Conservation (phyloP, 1,140 invertebrate species). For the Danaus plexippus region DNA sequence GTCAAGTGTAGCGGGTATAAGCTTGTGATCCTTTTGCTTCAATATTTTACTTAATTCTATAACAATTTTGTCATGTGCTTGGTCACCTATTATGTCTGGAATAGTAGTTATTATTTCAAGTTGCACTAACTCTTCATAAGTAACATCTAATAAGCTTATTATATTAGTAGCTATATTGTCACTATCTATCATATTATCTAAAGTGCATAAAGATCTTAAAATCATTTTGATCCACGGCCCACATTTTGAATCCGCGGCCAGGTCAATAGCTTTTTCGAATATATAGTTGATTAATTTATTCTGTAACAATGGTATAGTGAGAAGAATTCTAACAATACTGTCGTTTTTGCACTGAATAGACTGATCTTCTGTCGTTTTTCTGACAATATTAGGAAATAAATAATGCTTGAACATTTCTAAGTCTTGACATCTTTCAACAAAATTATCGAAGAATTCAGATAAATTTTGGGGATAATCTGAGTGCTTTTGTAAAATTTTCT, state of each 20-base stretch:
- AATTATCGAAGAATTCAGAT: conserved; percentile 42
- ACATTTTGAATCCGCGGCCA: conserved; percentile 47
- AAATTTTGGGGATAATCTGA: conserved; percentile 59
- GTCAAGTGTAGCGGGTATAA: conserved; percentile 62
- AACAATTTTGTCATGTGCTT: conserved; percentile 57
- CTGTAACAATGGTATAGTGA: conserved; percentile 55
- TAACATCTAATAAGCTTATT: conserved; percentile 57
- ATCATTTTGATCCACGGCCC: conserved; percentile 57
- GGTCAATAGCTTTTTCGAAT: conserved; percentile 55
- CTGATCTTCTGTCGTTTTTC: conserved; percentile 29
- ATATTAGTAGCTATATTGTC: conserved; percentile 51
- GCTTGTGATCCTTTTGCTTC: conserved; percentile 45
- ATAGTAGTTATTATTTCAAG: conserved; percentile 66
- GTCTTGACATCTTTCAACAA: conserved; percentile 47
- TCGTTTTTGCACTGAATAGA: conserved; percentile 31
- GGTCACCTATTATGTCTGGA: conserved; percentile 63
- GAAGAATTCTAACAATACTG: conserved; percentile 58
- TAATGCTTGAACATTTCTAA: conserved; percentile 51
- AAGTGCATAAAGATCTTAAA: conserved; percentile 52
- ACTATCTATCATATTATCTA: conserved; percentile 45
- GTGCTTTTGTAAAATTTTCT: conserved; percentile 56
- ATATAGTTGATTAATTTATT: conserved; percentile 53
- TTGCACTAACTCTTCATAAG: conserved; percentile 49
- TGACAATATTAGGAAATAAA: conserved; percentile 54
- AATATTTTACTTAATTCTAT: conserved; percentile 58